These are phyloP conservation scores for Pseudotriccus pelzelni DNA, from an alignment of 2,797 vertebrate species.

Conservation along the genomic window DNA sequence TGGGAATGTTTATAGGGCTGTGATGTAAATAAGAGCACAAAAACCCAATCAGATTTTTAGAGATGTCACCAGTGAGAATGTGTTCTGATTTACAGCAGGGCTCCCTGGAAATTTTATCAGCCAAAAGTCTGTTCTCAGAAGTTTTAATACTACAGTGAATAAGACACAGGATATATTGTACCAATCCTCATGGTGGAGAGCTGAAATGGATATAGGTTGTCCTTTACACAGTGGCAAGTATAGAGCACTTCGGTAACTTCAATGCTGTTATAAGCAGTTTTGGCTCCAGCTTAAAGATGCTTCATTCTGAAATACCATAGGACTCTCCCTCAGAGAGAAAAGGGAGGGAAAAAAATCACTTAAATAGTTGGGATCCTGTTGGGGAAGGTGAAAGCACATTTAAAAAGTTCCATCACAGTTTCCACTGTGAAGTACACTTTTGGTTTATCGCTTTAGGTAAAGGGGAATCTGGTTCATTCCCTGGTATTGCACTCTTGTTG, in stretches of 20 bases:
- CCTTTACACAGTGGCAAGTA: not conserved
- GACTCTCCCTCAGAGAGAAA: not conserved
- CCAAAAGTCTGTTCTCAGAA: not conserved
- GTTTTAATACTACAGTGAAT: not conserved
- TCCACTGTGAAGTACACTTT: not conserved
- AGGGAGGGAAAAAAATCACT: not conserved
- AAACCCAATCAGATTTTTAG: not conserved
- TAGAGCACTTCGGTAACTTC: not conserved
- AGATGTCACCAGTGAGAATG: not conserved
- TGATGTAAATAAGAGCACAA: not conserved
- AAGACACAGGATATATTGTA: not conserved
- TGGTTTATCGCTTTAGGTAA: not conserved
- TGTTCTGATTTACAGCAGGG: not conserved
- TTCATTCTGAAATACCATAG: not conserved
- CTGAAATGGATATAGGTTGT: not conserved
- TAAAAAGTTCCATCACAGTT: not conserved
- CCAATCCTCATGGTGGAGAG: not conserved
- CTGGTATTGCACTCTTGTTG: fast-evolving
- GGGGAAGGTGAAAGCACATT: not conserved
- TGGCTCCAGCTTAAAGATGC: not conserved
- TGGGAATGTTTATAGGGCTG: not conserved
- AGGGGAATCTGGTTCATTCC: not conserved
- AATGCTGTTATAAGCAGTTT: not conserved
- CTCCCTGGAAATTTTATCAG: not conserved
- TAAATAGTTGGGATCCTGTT: not conserved